Evolutionary conservation across 2,888 invertebrate species (phyloP), one percentile per base, ranked within the genome.

Genomic region (Nemoura dubitans): DNA sequence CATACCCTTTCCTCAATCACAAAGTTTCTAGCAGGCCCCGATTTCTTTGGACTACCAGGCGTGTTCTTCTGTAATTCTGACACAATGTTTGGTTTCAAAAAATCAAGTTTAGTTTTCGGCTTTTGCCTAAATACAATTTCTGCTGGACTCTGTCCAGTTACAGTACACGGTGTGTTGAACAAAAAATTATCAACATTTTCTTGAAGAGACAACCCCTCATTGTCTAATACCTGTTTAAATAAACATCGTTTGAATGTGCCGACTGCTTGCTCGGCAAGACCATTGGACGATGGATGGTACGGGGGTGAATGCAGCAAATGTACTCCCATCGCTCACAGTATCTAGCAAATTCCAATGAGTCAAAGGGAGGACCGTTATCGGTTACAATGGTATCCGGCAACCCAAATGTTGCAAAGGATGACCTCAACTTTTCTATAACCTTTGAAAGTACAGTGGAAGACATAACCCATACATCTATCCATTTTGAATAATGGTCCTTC

Each of bases 291-390:
- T 7, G 89, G 89, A 86, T 89, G 89, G 81, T 89, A 89, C 27
- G 88, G 88, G 7, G 88, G 88, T 14, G 86, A 87, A 10, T 86
- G 87, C 76, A 89, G 88, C 26, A 87, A 88, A 83, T 87, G 88
- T 36, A 88, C 87, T 0, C 88, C 89, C 21, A 36, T 25, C 26
- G 59, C 30, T 89, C 76, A 27, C 88, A 88, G 87, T 89, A 89
- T 14, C 36, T 21, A 59, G 87, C 43, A 85, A 90, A 89, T 87
- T 90, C 88, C 27, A 87, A 83, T 29, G 89, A 89, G n/a, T 87
- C 88, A 87, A 90, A 89, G 29, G 87, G 86, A 0, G 88, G 87
- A 25, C 89, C 89, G 78, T 90, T 90, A 86, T 89, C 90, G 0
- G 89, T 89, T 21, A 89, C 89, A 0, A 90, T 82, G 1, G 36